Evolutionary conservation across 2,113 vertebrate genomes (phyloP).

Genomic region (human (Homo sapiens)): GRCh38 chr7:119607001-119607500

Average conservation of each 20-base stretch:
- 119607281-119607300: not conserved
- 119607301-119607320: not conserved
- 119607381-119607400: not conserved
- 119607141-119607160: not conserved
- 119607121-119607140: not conserved
- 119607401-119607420: not conserved
- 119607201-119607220: not conserved
- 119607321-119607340: not conserved
- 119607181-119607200: constrained; percentile 2
- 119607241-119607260: not conserved
- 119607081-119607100: not conserved
- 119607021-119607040: not conserved
- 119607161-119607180: not conserved
- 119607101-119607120: not conserved
- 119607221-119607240: not conserved
- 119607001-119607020: not conserved
- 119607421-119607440: accelerated
- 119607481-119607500: not conserved
- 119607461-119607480: not conserved
- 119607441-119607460: not conserved
- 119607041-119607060: not conserved
- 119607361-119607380: not conserved
- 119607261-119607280: not conserved
- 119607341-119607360: not conserved
- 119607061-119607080: not conserved